Evolutionary conservation across 2,113 vertebrate species (phyloP).

Genomic region (Psammodynastes pulverulentus): DNA sequence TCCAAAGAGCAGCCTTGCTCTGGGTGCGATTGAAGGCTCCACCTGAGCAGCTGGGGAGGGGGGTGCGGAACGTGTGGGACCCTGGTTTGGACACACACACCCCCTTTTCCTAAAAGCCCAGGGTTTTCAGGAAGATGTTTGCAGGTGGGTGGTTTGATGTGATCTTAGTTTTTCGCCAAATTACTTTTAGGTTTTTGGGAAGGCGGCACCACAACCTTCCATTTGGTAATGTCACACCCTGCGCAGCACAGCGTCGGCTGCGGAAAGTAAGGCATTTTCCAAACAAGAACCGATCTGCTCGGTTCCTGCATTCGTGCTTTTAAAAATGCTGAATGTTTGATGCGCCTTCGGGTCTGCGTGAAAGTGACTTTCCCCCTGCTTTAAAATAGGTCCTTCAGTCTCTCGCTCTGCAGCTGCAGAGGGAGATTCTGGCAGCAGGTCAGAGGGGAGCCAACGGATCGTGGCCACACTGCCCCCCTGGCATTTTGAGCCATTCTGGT

Average conservation of each 20-base stretch:
- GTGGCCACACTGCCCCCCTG: not conserved
- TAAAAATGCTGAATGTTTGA: not conserved
- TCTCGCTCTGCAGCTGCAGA: not conserved
- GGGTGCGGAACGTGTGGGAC: not conserved
- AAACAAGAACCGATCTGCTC: not conserved
- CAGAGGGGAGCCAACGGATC: not conserved
- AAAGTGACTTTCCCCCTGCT: not conserved
- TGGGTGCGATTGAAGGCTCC: not conserved
- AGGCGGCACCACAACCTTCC: not conserved
- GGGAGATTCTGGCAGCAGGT: not conserved
- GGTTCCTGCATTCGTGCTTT: not conserved
- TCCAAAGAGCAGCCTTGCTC: not conserved
- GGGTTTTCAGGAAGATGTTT: not conserved
- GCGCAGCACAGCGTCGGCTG: not conserved
- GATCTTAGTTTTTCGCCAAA: not conserved
- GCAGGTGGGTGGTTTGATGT: not conserved
- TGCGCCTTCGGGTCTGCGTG: not conserved
- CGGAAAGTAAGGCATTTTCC: not conserved
- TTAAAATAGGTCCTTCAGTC: not conserved
- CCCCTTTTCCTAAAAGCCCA: not conserved
- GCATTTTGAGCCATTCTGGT: not conserved
- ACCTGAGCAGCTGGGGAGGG: not conserved
- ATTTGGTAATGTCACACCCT: not conserved
- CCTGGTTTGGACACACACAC: not conserved
- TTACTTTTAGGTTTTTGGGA: not conserved